Conservation (phyloP, 2,888 invertebrate species). For the Pyrrhosoma nymphula region DNA sequence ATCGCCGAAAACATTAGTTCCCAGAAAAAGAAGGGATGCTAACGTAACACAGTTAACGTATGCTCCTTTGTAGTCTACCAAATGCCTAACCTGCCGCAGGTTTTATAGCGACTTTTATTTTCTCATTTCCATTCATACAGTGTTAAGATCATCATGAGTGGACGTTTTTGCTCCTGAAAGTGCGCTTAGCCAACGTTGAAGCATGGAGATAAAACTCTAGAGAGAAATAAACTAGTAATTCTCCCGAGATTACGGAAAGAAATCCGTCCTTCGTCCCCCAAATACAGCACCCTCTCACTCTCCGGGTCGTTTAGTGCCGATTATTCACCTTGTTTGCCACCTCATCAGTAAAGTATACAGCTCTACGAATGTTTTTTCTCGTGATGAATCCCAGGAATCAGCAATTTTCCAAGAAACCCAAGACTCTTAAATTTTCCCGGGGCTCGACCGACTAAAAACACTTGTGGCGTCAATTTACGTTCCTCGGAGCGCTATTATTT, state of each 20-base stretch:
- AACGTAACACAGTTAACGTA: no score
- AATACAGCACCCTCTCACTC: neutral
- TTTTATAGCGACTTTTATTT: no score
- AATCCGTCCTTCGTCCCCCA: neutral
- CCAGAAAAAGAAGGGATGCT: no score
- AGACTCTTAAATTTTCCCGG: neutral
- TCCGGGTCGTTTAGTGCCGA: neutral
- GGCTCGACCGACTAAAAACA: neutral
- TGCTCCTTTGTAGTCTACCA: no score
- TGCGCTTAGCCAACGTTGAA: neutral
- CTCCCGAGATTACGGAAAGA: neutral
- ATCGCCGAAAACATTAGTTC: no score
- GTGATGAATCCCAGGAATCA: neutral
- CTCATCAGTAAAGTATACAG: neutral
- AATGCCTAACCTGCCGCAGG: no score
- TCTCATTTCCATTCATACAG: no score
- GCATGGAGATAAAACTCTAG: neutral
- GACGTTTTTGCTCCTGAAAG: no score
- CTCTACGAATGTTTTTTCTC: neutral
- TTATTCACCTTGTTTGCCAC: neutral
- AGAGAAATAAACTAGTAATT: neutral
- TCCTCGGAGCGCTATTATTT: neutral
- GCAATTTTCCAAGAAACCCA: neutral
- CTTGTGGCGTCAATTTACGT: constrained; percentile 27
- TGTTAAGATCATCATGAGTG: no score